phyloP scores from a whole-genome alignment of 2,888 invertebrate species.

The Iselma pallidipennis region DNA sequence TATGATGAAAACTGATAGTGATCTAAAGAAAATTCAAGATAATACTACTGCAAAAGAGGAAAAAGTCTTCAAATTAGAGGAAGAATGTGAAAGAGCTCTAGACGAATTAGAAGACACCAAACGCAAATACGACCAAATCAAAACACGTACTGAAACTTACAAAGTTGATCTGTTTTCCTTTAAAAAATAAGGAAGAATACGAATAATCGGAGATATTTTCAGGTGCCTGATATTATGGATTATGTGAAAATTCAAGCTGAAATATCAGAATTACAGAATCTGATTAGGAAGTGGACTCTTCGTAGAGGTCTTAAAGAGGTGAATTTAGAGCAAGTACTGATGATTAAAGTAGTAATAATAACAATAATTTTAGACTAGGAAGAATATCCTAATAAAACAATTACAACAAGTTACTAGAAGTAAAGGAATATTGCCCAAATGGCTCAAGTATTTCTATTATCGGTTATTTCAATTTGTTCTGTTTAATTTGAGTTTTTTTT shows the following conservation, averaged over 20 bases:
- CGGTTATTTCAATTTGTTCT: no score
- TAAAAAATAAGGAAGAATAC: not conserved
- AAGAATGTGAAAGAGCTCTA: conserved; percentile 52
- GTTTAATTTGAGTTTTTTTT: no score
- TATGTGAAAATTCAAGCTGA: conserved; percentile 60
- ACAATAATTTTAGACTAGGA: no score
- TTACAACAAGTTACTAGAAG: no score
- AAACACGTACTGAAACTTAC: conserved; percentile 54
- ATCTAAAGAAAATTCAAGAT: conserved; percentile 54
- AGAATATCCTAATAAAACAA: no score
- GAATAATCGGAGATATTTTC: not conserved
- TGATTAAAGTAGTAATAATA: no score
- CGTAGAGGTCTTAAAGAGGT: no score
- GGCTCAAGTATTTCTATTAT: no score
- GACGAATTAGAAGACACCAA: conserved; percentile 53
- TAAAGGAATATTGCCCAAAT: no score
- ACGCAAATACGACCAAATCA: conserved; percentile 38
- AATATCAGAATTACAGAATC: no score
- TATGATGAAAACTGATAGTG: conserved; percentile 57
- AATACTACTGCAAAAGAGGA: conserved; percentile 54
- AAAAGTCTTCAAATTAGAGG: conserved; percentile 55
- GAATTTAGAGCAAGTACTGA: no score
- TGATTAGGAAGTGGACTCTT: no score
- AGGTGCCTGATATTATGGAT: conserved; percentile 59
- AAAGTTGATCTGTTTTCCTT: conserved; percentile 42